phyloP scores from a whole-genome alignment of 2,113 vertebrate genomes.

The Muntiacus muntjak region DNA sequence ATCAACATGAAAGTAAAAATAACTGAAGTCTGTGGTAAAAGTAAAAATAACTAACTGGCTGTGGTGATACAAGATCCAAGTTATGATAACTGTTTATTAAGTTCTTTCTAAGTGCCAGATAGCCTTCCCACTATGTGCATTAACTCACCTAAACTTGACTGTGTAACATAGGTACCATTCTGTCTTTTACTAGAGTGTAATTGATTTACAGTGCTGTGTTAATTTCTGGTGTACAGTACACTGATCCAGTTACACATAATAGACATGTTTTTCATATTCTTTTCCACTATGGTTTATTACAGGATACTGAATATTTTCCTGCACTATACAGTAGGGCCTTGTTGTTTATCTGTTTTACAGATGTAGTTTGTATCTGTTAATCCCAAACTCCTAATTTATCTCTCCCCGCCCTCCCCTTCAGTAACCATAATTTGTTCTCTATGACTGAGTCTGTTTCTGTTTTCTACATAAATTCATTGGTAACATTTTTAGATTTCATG shows the following conservation, averaged over 20 bases:
- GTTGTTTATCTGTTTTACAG: background rate
- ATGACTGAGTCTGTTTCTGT: background rate
- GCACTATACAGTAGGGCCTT: background rate
- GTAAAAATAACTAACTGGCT: background rate
- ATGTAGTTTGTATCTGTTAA: background rate
- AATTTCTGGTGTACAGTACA: background rate
- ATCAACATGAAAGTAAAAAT: background rate
- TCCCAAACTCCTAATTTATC: background rate
- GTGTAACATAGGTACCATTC: background rate
- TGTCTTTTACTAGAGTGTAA: background rate
- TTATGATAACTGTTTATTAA: background rate
- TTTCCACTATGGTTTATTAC: background rate
- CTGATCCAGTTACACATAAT: background rate
- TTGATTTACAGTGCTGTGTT: background rate
- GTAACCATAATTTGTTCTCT: background rate
- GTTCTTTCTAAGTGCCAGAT: background rate
- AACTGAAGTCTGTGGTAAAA: background rate
- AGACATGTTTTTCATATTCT: background rate
- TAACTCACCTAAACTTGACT: background rate
- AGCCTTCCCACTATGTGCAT: background rate
- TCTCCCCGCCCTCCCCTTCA: background rate
- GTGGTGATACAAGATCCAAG: background rate
- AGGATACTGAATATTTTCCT: background rate
- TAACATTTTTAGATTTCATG: background rate
- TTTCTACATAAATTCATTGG: background rate